These are phyloP conservation scores for Sander vitreus DNA, from an alignment of 2,113 vertebrate genomes.

Conservation along the genomic window DNA sequence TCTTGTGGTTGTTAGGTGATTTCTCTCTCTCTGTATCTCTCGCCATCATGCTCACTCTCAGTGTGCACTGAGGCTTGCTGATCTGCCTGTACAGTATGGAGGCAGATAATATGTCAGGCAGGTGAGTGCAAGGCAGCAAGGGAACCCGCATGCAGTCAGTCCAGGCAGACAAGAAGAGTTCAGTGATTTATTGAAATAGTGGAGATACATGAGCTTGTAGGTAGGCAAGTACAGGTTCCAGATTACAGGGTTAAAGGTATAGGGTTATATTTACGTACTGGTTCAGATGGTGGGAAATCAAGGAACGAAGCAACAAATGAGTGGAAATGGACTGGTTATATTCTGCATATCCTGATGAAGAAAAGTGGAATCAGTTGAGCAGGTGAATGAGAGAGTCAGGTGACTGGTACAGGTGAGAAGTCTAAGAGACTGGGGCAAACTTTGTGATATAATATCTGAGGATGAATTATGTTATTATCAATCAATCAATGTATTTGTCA, in stretches of 20 bases:
- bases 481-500: too few species aligned
- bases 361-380: neutral
- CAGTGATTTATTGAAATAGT: neutral
- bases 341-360: neutral
- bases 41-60: constrained; percentile 22
- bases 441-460: constrained; percentile 12
- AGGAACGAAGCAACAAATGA: neutral
- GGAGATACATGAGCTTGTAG: neutral
- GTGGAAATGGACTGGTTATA: neutral
- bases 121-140: neutral
- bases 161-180: neutral
- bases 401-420: neutral
- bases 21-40: constrained; percentile 8
- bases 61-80: constrained; percentile 30
- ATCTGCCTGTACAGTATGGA: constrained; percentile 44
- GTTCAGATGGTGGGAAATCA: neutral
- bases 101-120: constrained; percentile 44
- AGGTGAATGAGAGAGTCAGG: neutral
- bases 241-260: neutral
- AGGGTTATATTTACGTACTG: neutral
- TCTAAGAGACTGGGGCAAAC: neutral
- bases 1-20: constrained; percentile 9
- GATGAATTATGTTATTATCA: constrained; percentile 41
- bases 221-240: neutral
- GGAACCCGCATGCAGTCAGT: neutral